Evolutionary conservation across 2,888 invertebrate genomes (phyloP).

Genomic region (Agrotis segetum): DNA sequence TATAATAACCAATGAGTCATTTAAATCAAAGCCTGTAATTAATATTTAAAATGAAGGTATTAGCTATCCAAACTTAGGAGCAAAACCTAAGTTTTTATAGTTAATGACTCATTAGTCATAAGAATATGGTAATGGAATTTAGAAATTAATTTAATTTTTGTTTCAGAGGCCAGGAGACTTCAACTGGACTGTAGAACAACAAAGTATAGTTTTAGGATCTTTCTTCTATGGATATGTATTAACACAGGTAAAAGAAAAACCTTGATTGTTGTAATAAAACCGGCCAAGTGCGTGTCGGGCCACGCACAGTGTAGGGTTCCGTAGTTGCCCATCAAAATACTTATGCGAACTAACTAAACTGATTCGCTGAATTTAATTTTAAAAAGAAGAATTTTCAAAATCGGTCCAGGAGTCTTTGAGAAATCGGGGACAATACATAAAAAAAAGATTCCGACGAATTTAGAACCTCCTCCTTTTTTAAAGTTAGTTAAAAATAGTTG

Average conservation of each 20-base stretch:
- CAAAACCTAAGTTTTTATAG: not conserved
- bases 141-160: constrained; percentile 44
- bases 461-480: too few relatives aligned
- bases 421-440: too few relatives aligned
- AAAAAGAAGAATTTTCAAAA: too few relatives aligned
- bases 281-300: too few relatives aligned
- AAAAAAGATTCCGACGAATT: too few relatives aligned
- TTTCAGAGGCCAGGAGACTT: constrained; percentile 93
- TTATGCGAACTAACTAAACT: too few relatives aligned
- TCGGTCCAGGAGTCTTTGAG: too few relatives aligned
- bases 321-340: too few relatives aligned
- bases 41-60: not conserved
- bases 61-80: too few relatives aligned
- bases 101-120: constrained; percentile 1
- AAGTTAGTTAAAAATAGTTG: too few relatives aligned
- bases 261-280: not conserved
- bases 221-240: constrained; percentile 96
- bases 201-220: constrained; percentile 95
- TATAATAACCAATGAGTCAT: not conserved
- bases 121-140: not conserved
- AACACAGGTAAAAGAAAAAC: constrained; percentile 91
- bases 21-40: not conserved
- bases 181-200: constrained; percentile 94
- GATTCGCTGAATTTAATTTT: too few relatives aligned
- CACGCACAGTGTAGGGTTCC: too few relatives aligned